Percentiles rank a stretch among this genome's conserved stretches.
Evolutionary conservation across 2,888 invertebrate species (phyloP).

Genomic region (Gortyna flavago): DNA sequence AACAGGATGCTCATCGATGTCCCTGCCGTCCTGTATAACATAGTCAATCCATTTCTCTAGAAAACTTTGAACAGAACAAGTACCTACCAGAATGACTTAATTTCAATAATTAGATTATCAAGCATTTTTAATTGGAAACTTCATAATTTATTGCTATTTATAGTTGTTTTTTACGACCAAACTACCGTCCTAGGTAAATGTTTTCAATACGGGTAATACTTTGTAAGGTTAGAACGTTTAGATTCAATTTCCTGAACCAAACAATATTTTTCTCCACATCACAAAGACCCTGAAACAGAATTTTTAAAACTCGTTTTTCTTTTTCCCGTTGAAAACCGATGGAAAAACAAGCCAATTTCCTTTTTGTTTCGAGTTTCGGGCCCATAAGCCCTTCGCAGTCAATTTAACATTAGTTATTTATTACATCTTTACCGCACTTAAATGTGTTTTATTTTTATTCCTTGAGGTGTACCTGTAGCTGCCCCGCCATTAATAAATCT

Average conservation of each 20-base stretch:
- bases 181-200: too few relatives aligned
- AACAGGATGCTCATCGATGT: background rate
- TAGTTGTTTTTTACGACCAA: background rate
- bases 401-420: constrained; percentile 88
- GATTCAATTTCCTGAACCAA: constrained; percentile 13
- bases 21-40: background rate
- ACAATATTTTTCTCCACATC: constrained; percentile 1
- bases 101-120: background rate
- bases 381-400: constrained; percentile 86
- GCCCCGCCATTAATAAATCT: constrained; percentile 78
- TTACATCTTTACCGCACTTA: constrained; percentile 85
- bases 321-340: constrained; percentile 62
- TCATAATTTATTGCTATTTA: background rate
- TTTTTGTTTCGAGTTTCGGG: constrained; percentile 80
- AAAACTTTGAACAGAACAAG: background rate
- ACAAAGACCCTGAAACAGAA: constrained; percentile 14
- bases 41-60: background rate
- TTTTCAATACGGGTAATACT: background rate
- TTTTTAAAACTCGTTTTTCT: constrained; percentile 52
- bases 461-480: constrained; percentile 76
- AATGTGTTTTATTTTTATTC: constrained; percentile 82
- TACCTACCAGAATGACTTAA: background rate
- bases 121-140: background rate
- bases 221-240: background rate
- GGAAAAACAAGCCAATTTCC: constrained; percentile 73